Conservation (phyloP, 2,797 vertebrate genomes). For the Hemitrygon akajei region DNA sequence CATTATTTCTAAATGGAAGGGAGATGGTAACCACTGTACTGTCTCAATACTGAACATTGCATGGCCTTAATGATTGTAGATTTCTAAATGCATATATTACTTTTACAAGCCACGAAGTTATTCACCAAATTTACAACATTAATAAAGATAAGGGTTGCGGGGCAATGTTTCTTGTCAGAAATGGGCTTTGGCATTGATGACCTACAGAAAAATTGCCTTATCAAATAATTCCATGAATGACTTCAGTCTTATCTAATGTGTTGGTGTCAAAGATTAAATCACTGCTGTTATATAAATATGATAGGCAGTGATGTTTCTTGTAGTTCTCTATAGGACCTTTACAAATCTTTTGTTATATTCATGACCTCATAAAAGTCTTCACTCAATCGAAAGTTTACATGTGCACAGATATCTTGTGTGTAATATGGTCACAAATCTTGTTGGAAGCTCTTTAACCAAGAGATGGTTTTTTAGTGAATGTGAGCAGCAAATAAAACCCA, state of each 20-base stretch:
- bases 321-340: neutral
- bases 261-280: neutral
- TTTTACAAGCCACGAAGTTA: constrained; percentile 8
- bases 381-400: neutral
- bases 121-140: constrained; percentile 19
- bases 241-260: constrained; percentile 16
- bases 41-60: constrained; percentile 8
- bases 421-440: neutral
- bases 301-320: neutral
- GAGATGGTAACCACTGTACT: neutral
- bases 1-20: neutral
- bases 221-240: neutral
- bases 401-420: neutral
- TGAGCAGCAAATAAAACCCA: neutral
- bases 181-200: constrained; percentile 2
- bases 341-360: neutral
- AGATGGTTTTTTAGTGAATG: neutral
- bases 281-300: neutral
- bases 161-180: constrained; percentile 3
- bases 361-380: constrained; percentile 14
- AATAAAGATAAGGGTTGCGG: constrained; percentile 26
- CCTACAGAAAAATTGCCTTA: constrained; percentile 5
- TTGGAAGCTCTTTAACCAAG: neutral
- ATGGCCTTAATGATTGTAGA: neutral
- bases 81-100: neutral